A percentile compares a stretch with the other conserved stretches of the same genome.
phyloP scores from a whole-genome alignment of 2,888 invertebrate species.

The Pammene aurita region DNA sequence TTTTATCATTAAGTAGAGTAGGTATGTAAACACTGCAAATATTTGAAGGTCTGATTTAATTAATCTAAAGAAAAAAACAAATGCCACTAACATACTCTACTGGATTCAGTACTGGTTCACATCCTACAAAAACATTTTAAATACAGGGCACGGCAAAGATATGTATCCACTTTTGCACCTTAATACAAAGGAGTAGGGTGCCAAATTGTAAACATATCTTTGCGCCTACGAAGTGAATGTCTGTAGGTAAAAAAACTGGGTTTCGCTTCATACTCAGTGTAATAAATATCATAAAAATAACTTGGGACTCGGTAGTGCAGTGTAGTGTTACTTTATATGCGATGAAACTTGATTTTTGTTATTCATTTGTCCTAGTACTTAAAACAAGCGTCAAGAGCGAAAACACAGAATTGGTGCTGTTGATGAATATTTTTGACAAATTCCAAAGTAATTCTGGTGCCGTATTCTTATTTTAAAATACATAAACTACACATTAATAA shows the following conservation, averaged over 20 bases:
- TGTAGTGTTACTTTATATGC: constrained; percentile 12
- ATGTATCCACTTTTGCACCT: too few relatives aligned
- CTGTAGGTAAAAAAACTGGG: constrained; percentile 26
- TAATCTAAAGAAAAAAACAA: constrained; percentile 19
- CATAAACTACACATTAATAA: too few relatives aligned
- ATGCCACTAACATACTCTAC: constrained; percentile 22
- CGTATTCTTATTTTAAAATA: too few relatives aligned
- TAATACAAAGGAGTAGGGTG: too few relatives aligned
- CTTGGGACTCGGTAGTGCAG: neutral
- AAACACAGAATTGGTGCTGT: too few relatives aligned
- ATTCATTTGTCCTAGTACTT: constrained; percentile 18
- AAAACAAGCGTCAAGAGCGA: neutral
- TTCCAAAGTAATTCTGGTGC: too few relatives aligned
- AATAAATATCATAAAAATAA: constrained; percentile 32
- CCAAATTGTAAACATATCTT: neutral
- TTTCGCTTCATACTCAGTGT: constrained; percentile 8
- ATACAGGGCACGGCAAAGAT: neutral
- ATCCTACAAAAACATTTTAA: constrained; percentile 27
- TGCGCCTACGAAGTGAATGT: constrained; percentile 33
- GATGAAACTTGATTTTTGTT: constrained; percentile 14
- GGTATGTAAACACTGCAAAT: constrained; percentile 19
- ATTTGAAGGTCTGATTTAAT: constrained; percentile 12
- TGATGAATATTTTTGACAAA: too few relatives aligned
- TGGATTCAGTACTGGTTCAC: constrained; percentile 6
- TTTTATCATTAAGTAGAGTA: constrained; percentile 1